A percentile compares a stretch with the other conserved stretches of the same genome.
These are phyloP conservation scores for Gymnogyps californianus DNA, from an alignment of 2,113 vertebrate species.

Conservation along the genomic window DNA sequence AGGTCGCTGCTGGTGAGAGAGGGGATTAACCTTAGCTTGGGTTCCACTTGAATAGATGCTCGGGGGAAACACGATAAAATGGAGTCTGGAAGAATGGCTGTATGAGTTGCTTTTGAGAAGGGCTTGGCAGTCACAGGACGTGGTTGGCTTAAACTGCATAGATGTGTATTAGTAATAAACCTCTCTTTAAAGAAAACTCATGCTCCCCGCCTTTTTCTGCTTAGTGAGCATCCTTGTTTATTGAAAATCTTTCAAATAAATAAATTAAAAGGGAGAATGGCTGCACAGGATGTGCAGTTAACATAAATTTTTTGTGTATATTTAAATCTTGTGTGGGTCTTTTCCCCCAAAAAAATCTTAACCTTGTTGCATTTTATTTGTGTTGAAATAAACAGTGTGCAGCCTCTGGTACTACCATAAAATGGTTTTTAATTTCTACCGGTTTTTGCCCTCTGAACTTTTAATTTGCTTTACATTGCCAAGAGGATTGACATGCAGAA, in stretches of 20 bases:
- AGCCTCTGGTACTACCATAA: not conserved
- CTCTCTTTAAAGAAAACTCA: not conserved
- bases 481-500: not conserved
- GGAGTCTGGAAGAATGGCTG: not conserved
- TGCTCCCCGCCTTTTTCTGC: not conserved
- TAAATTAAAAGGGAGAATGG: not conserved
- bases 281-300: not conserved
- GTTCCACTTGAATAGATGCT: not conserved
- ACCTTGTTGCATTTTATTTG: not conserved
- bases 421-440: not conserved
- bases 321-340: not conserved
- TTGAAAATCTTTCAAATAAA: not conserved
- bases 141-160: not conserved
- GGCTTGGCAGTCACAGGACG: not conserved
- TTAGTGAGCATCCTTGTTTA: not conserved
- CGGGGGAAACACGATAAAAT: not conserved
- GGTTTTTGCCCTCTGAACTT: not conserved
- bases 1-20: not conserved
- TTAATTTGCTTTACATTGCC: not conserved
- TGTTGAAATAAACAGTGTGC: not conserved
- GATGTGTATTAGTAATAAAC: not conserved
- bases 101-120: not conserved
- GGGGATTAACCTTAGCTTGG: constrained; percentile 5
- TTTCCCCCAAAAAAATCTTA: rapidly evolving
- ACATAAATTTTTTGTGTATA: not conserved